Evolutionary conservation across 2,888 invertebrate species (phyloP).

Genomic region (Steromphala cineraria): DNA sequence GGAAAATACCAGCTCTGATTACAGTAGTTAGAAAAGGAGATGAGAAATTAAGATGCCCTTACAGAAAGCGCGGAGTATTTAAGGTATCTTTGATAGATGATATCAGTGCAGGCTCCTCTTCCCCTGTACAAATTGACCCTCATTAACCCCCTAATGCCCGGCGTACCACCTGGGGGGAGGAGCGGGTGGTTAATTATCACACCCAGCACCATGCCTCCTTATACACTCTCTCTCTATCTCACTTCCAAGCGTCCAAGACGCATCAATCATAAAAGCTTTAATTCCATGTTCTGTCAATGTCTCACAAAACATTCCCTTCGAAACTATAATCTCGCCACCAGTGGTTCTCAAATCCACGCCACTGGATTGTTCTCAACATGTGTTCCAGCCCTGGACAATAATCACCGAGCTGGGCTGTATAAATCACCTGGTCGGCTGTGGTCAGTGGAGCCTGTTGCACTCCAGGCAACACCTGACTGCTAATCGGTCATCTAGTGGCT

Average conservation of each 20-base stretch:
- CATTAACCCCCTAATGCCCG: not conserved
- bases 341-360: not conserved
- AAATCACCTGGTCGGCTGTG: not conserved
- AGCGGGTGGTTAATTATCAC: not conserved
- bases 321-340: not conserved
- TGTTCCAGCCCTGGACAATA: not conserved
- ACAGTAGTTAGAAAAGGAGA: no score
- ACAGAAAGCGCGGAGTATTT: no score
- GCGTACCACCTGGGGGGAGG: not conserved
- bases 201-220: not conserved
- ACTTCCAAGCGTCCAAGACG: not conserved
- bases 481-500: not conserved
- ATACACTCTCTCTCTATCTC: not conserved
- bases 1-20: no score
- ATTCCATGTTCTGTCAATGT: constrained; percentile 6
- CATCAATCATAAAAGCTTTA: constrained; percentile 2
- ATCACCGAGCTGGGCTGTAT: not conserved
- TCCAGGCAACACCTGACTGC: not conserved
- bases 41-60: no score
- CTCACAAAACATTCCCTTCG: not conserved
- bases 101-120: not conserved
- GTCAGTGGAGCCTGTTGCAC: no score
- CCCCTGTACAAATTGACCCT: not conserved
- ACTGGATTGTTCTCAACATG: not conserved
- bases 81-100: no score